A percentile compares a stretch with the other conserved stretches of the same genome.
Conservation (phyloP, 2,888 invertebrate genomes). For the Elmis aenea region DNA sequence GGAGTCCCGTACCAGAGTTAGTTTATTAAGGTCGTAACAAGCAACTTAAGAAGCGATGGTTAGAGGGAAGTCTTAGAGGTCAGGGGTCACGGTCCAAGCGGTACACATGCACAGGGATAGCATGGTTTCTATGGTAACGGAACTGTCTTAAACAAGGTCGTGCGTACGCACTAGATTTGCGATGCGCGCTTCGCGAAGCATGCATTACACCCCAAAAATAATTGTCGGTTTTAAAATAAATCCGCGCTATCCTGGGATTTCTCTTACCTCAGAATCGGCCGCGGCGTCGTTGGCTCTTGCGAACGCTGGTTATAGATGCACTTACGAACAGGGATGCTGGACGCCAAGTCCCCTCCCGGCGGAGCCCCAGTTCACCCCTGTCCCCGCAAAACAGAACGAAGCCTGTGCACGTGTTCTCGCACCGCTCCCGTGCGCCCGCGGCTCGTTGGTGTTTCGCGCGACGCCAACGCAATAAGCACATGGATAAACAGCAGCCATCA, state of each 20-base stretch:
- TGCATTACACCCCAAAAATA: constrained; percentile 32
- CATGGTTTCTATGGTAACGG: constrained; percentile 25
- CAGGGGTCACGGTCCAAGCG: constrained; percentile 19
- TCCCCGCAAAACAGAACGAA: constrained; percentile 24
- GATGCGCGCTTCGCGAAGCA: constrained; percentile 24
- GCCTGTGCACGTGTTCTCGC: constrained; percentile 31
- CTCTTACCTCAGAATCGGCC: constrained; percentile 30
- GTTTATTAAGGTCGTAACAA: no score
- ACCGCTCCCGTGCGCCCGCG: constrained; percentile 20
- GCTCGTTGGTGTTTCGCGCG: constrained; percentile 26
- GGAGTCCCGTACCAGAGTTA: no score
- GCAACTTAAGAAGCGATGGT: no score
- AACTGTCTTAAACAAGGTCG: constrained; percentile 19
- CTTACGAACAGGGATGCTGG: constrained; percentile 32
- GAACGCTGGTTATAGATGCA: constrained; percentile 30
- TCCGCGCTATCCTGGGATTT: constrained; percentile 28
- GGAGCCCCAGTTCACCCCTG: constrained; percentile 24
- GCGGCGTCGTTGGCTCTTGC: constrained; percentile 26
- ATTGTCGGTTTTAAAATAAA: constrained; percentile 32
- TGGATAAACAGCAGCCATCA: constrained; percentile 24
- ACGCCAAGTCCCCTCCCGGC: constrained; percentile 31
- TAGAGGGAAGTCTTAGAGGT: no score
- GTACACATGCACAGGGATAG: constrained; percentile 25
- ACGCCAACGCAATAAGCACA: constrained; percentile 26
- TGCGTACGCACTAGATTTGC: constrained; percentile 20